phyloP scores from a whole-genome alignment of 2,888 invertebrate genomes.

The Morpho achilles region DNA sequence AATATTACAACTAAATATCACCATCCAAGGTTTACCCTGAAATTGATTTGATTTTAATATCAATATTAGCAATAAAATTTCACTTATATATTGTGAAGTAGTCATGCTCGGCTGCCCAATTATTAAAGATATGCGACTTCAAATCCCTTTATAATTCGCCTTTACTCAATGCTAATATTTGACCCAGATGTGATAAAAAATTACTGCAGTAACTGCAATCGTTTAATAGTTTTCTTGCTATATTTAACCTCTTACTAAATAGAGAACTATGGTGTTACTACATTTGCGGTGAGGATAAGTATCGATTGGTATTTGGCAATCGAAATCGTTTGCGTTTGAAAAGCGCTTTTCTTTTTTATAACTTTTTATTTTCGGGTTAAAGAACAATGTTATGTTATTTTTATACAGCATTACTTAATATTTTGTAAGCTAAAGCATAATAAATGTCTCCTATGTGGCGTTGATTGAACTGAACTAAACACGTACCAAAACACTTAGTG shows the following conservation, averaged over 20 bases:
- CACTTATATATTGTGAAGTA: neutral
- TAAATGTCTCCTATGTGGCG: too few relatives aligned
- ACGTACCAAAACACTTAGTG: too few relatives aligned
- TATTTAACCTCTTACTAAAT: constrained; percentile 2
- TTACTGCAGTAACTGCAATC: constrained; percentile 1
- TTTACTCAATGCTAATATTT: neutral
- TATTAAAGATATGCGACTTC: neutral
- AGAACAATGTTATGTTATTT: too few relatives aligned
- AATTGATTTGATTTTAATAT: too few relatives aligned
- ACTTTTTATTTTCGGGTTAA: too few relatives aligned
- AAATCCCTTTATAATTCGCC: neutral
- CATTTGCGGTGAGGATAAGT: neutral
- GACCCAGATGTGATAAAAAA: constrained; percentile 1
- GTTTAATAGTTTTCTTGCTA: constrained; percentile 2
- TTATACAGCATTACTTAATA: too few relatives aligned
- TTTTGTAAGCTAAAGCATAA: too few relatives aligned
- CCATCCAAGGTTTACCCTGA: too few relatives aligned
- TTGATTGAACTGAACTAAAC: too few relatives aligned
- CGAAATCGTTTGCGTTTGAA: neutral
- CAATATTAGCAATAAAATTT: too few relatives aligned
- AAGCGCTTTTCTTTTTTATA: too few relatives aligned
- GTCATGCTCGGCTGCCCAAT: neutral
- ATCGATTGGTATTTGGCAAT: neutral
- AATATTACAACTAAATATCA: too few relatives aligned
- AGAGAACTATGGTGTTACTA: neutral